Evolutionary conservation across 2,113 vertebrate genomes (phyloP).

Genomic region (Dermatemys mawii): DNA sequence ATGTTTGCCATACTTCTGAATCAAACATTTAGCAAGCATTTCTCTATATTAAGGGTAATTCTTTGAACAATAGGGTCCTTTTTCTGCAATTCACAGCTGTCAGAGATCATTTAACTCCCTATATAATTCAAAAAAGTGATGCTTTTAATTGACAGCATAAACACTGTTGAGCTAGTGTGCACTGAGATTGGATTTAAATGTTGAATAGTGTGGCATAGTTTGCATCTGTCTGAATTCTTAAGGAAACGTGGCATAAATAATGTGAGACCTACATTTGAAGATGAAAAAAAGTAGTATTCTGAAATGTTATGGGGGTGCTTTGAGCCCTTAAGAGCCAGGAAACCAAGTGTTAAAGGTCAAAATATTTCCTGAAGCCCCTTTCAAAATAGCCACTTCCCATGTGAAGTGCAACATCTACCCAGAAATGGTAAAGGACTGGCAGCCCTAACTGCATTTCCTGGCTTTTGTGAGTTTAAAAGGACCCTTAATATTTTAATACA

Average conservation of each 20-base stretch:
- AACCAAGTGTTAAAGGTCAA: slow-evolving; percentile 28
- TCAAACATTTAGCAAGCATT: slow-evolving; percentile 67
- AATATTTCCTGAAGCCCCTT: neutral
- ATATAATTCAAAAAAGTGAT: slow-evolving; percentile 77
- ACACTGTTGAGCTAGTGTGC: slow-evolving; percentile 62
- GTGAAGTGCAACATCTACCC: neutral
- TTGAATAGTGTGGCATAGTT: slow-evolving; percentile 40
- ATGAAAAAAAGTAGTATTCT: neutral
- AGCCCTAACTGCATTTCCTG: neutral
- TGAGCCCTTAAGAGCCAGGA: neutral
- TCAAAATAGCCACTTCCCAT: neutral
- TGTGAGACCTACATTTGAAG: slow-evolving; percentile 10
- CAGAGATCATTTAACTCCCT: slow-evolving; percentile 79
- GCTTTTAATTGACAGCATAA: slow-evolving; percentile 79
- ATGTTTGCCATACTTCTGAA: slow-evolving; percentile 74
- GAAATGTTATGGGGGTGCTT: neutral
- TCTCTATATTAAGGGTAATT: slow-evolving; percentile 74
- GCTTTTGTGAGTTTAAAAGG: neutral
- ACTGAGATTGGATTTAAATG: slow-evolving; percentile 51
- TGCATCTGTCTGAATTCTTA: slow-evolving; percentile 64
- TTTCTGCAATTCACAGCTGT: slow-evolving; percentile 77
- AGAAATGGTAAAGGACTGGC: neutral
- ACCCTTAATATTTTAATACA: slow-evolving; percentile 20
- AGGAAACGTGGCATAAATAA: slow-evolving; percentile 56
- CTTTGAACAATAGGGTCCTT: slow-evolving; percentile 77